Base-by-base conservation (phyloP, 23 tunicate genomes). In the Corella eumyota region DNA sequence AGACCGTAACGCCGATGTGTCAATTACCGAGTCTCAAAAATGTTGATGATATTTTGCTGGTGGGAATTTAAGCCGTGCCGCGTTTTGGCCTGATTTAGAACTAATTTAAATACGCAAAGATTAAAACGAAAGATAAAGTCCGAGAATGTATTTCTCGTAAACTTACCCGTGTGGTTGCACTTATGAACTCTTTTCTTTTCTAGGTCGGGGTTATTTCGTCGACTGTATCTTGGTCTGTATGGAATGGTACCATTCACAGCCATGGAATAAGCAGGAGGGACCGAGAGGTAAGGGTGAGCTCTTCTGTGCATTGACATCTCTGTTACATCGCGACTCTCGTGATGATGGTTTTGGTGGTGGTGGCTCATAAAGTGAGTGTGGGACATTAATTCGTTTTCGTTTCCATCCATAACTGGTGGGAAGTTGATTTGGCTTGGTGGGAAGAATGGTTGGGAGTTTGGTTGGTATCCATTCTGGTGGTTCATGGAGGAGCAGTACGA, bases 141-240 rank as follows among this genome's bases (percentile, higher is more conserved):
- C n/a, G n/a, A n/a, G n/a, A n/a, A n/a, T n/a, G n/a, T n/a, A n/a
- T n/a, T n/a, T n/a, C n/a, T n/a, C n/a, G n/a, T n/a, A n/a, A 25
- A n/a, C 78, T 62, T 63, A 88, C 96, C 96, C 4, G 77, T 32
- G 53, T 90, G 78, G 32, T 45, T 71, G 76, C 97, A 90, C 70
- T 90, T 90, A 75, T 90, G 97, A 25, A 90, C 76, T 53, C 97
- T 45, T 64, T 90, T 90, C 70, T 90, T 90, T 49, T 90, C 97
- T 35, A 90, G 46, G 34, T 90, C 97, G 7, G 91, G 91, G 63
- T 90, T 90, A 70, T 81, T 80, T 61, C 97, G 56, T 56, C 97
- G 67, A 66, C 81, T 88, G 85, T 80, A 88, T 22, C 96, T 47
- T 2, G 96, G 96, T 37, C 96, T 68, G 74, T 88, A 88, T 45